phyloP scores from a whole-genome alignment of 64 coral and sea anemone species.

The Astreopora myriophthalma region DNA sequence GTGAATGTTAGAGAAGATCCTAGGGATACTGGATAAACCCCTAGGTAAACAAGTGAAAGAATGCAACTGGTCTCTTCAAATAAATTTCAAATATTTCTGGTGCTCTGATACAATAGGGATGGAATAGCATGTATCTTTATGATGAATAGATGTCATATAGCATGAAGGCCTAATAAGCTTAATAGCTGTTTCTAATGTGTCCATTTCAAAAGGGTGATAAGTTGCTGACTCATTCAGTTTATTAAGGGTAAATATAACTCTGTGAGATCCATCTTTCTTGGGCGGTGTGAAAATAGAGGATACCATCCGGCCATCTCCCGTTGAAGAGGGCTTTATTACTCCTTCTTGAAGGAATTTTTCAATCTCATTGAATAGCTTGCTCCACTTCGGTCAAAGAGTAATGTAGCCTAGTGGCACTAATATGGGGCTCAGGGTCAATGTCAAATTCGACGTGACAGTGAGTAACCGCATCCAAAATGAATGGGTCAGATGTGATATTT shows the following conservation, averaged over 20 bases:
- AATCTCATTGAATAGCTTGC: constrained; percentile 59
- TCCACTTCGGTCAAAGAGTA: neutral
- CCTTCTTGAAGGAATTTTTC: constrained; percentile 64
- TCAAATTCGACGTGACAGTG: constrained; percentile 73
- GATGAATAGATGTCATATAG: constrained; percentile 79
- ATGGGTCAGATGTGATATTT: constrained; percentile 64
- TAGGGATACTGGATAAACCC: constrained; percentile 63
- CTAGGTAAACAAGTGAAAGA: constrained; percentile 61
- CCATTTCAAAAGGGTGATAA: constrained; percentile 82
- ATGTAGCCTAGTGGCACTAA: constrained; percentile 8
- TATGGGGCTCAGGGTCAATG: neutral
- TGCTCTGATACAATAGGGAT: constrained; percentile 47
- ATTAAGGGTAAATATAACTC: constrained; percentile 65
- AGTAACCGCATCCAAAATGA: constrained; percentile 69
- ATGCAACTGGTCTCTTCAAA: constrained; percentile 66
- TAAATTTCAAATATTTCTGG: constrained; percentile 65
- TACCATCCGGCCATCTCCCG: too few species aligned
- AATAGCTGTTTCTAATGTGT: constrained; percentile 74
- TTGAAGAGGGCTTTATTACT: too few species aligned
- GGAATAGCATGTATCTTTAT: constrained; percentile 68
- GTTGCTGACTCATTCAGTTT: constrained; percentile 48
- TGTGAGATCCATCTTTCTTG: constrained; percentile 65
- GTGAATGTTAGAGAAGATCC: constrained; percentile 1
- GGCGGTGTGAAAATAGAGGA: constrained; percentile 67
- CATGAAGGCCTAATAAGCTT: constrained; percentile 72